Evolutionary conservation across 2,797 vertebrate species (phyloP).

Genomic region (Lophius americanus): DNA sequence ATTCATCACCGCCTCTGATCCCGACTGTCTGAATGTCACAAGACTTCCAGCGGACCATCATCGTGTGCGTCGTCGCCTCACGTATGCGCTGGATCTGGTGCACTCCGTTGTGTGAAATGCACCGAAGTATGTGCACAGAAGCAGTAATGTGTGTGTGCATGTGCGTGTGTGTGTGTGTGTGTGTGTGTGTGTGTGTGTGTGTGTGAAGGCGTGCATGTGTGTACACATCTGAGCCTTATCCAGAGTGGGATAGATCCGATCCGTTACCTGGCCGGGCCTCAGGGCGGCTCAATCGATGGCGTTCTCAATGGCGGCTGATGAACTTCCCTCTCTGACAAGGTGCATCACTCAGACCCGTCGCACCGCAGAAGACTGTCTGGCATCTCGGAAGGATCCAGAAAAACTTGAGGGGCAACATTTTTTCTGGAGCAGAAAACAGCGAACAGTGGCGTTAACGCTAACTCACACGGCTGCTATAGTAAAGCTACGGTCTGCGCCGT

Average conservation of each 20-base stretch:
- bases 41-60: conserved; percentile 52
- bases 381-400: conserved; percentile 59
- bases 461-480: too few relatives aligned
- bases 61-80: conserved; percentile 26
- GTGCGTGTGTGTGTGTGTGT: conserved; percentile 19
- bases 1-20: conserved; percentile 74
- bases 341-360: conserved; percentile 76
- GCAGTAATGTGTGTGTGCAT: conserved; percentile 20
- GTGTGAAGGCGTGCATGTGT: conserved; percentile 20
- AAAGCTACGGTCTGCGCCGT: too few relatives aligned
- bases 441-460: too few relatives aligned
- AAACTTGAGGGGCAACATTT: conserved; percentile 47
- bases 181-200: conserved; percentile 21
- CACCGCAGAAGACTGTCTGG: conserved; percentile 55
- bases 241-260: conserved; percentile 79
- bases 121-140: conserved; percentile 25
- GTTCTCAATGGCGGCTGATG: conserved; percentile 78
- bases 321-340: conserved; percentile 78
- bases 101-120: conserved; percentile 9
- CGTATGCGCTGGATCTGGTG: conserved; percentile 8
- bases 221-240: conserved; percentile 49
- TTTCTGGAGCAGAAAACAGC: conserved; percentile 17
- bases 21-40: conserved; percentile 65
- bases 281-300: conserved; percentile 77
- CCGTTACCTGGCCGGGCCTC: conserved; percentile 71